Evolutionary conservation across 2,888 invertebrate species (phyloP).

Genomic region (Saturnia japonica): DNA sequence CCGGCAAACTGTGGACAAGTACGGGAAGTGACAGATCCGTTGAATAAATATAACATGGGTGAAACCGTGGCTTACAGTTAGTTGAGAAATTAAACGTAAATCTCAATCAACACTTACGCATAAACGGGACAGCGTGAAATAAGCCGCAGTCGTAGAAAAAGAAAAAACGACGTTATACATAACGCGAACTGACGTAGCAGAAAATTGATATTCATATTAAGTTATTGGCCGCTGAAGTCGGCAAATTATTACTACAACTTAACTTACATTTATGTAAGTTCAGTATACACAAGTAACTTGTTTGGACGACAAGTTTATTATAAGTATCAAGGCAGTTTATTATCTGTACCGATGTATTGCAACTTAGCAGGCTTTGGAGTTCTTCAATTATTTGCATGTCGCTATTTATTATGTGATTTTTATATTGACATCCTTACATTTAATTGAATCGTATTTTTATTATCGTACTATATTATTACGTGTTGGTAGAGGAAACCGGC

Average conservation of each 20-base stretch:
- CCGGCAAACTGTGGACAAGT: too few relatives aligned
- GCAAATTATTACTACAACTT: constrained; percentile 2
- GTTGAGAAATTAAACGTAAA: neutral
- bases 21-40: too few relatives aligned
- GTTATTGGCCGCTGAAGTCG: neutral
- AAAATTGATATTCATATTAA: constrained; percentile 13
- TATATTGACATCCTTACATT: too few relatives aligned
- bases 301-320: neutral
- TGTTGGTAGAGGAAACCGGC: too few relatives aligned
- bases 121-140: neutral
- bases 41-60: too few relatives aligned
- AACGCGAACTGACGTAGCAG: neutral
- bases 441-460: too few relatives aligned
- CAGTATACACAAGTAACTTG: neutral
- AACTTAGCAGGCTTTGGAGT: neutral
- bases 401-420: too few relatives aligned
- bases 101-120: neutral
- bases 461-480: too few relatives aligned
- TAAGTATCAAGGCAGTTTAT: neutral
- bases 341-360: neutral
- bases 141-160: neutral
- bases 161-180: neutral
- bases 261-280: neutral
- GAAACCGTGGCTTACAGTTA: too few relatives aligned
- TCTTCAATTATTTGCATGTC: too few relatives aligned